A percentile compares a stretch with the other conserved stretches of the same genome.
Conservation (phyloP, 2,113 vertebrate genomes). For the Phaethornis superciliosus region DNA sequence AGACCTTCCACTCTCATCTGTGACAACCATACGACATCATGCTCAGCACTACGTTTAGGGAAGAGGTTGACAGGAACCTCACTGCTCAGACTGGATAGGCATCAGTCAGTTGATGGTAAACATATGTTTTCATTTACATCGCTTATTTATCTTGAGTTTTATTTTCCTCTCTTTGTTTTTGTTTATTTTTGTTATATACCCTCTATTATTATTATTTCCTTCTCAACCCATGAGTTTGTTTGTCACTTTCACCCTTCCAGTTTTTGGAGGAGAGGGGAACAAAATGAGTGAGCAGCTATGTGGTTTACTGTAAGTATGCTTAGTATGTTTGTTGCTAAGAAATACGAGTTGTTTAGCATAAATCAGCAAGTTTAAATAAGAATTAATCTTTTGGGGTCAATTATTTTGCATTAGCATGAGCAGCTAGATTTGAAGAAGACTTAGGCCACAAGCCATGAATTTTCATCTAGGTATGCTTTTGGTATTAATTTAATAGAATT, state of each 20-base stretch:
- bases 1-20: no score
- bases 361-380: no score
- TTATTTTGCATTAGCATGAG: no score
- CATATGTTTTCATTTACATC: background rate
- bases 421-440: no score
- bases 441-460: no score
- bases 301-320: background rate
- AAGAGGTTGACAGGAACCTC: fast-evolving
- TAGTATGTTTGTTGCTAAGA: no score
- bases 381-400: no score
- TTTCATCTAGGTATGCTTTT: no score
- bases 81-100: fast-evolving
- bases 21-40: background rate
- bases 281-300: background rate
- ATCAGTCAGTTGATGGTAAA: fast-evolving
- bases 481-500: no score
- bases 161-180: background rate
- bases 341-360: no score
- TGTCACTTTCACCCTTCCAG: background rate
- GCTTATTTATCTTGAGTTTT: background rate
- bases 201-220: no score
- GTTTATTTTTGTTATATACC: no score
- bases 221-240: background rate
- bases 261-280: background rate
- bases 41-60: background rate